Evolutionary conservation across 2,797 vertebrate species (phyloP).

Genomic region (Syngnathus rostellatus): DNA sequence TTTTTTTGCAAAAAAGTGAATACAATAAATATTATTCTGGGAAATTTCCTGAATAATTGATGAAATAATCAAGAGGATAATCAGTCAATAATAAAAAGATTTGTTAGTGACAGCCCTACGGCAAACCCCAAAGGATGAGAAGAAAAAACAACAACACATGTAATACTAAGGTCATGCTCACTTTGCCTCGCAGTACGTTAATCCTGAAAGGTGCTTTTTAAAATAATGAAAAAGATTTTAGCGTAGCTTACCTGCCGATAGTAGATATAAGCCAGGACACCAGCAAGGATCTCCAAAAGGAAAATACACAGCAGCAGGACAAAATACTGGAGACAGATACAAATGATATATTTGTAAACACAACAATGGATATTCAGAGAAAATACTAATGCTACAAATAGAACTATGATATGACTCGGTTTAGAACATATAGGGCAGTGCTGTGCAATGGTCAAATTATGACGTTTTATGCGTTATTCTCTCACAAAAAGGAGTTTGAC

Average conservation of each 20-base stretch:
- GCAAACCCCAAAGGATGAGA: too few species aligned
- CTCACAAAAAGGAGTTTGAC: too few species aligned
- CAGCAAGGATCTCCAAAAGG: conserved; percentile 89
- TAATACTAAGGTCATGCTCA: too few species aligned
- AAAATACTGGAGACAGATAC: conserved; percentile 78
- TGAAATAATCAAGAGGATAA: too few species aligned
- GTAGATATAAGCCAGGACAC: conserved; percentile 92
- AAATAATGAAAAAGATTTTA: not conserved
- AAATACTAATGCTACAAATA: not conserved
- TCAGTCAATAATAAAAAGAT: too few species aligned
- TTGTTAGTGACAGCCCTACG: too few species aligned
- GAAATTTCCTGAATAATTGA: too few species aligned
- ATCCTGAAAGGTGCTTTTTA: not conserved
- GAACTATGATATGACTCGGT: not conserved
- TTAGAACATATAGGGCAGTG: not conserved
- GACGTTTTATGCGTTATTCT: too few species aligned
- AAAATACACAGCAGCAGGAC: conserved; percentile 88
- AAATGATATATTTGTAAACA: not conserved
- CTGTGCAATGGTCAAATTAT: too few species aligned
- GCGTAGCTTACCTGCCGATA: conserved; percentile 83
- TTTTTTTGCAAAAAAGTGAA: not conserved
- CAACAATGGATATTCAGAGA: not conserved
- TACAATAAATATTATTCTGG: not conserved
- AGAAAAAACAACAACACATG: too few species aligned
- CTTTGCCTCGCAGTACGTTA: too few species aligned